These are phyloP conservation scores for Hyla sarda DNA, from an alignment of 2,113 vertebrate species.

Conservation along the genomic window DNA sequence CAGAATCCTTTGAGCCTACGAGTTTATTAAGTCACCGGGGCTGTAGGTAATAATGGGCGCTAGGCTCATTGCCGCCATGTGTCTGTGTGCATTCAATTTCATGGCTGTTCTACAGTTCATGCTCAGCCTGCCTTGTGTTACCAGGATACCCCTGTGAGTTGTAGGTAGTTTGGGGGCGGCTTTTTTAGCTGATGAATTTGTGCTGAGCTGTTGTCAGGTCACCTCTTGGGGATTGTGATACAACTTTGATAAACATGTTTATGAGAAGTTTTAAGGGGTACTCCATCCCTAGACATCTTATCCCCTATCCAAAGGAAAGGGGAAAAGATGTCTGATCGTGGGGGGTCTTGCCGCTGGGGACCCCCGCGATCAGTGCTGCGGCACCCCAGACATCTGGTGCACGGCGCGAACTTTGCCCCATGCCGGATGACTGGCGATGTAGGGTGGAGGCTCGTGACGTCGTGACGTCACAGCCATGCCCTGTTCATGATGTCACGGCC, in stretches of 20 bases:
- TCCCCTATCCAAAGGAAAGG: too few species aligned
- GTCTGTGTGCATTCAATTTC: slow-evolving; percentile 48
- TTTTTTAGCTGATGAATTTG: background rate
- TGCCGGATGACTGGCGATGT: too few species aligned
- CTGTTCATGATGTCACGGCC: too few species aligned
- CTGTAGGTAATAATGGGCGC: background rate
- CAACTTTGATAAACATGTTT: slow-evolving; percentile 30
- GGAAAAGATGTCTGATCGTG: too few species aligned
- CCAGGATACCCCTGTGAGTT: slow-evolving; percentile 2
- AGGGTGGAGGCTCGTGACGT: too few species aligned
- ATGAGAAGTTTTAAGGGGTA: slow-evolving; percentile 22
- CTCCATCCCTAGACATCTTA: too few species aligned
- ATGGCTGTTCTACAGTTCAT: slow-evolving; percentile 30
- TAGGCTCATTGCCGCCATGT: background rate
- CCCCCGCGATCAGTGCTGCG: too few species aligned
- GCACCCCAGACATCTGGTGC: too few species aligned
- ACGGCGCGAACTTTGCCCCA: too few species aligned
- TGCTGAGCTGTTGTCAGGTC: background rate
- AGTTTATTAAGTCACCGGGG: background rate
- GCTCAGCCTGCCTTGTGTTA: background rate
- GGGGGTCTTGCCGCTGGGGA: too few species aligned
- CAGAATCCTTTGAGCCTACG: too few species aligned
- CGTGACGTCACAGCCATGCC: too few species aligned
- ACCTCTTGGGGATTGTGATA: background rate
- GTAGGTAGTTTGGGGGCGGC: background rate